A percentile compares a stretch with the other conserved stretches of the same genome.
Conservation (phyloP, 1,140 invertebrate genomes). For the Zaprionus tsacasi region DNA sequence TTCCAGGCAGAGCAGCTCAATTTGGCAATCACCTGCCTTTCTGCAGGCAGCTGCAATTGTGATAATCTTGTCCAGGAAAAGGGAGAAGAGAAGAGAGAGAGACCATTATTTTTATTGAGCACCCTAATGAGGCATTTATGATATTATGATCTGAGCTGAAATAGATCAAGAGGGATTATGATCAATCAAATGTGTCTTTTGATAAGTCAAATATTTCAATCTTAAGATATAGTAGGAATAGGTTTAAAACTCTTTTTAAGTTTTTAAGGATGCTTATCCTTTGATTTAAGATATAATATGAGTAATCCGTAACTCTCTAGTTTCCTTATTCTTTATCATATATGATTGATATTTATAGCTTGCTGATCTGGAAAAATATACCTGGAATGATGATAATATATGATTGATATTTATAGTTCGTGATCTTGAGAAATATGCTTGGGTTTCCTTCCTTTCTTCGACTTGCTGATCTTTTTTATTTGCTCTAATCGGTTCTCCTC, state of each 20-base stretch:
- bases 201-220: too few species aligned
- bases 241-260: too few species aligned
- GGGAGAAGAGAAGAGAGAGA: neutral
- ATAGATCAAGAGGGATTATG: neutral
- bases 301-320: too few species aligned
- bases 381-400: too few species aligned
- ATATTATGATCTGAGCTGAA: neutral
- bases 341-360: too few species aligned
- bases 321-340: too few species aligned
- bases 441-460: neutral
- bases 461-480: neutral
- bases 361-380: too few species aligned
- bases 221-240: too few species aligned
- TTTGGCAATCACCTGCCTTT: neutral
- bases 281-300: too few species aligned
- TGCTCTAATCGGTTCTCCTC: neutral
- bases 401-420: too few species aligned
- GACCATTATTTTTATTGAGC: neutral
- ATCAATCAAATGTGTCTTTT: neutral
- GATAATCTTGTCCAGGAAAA: neutral
- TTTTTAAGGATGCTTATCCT: neutral
- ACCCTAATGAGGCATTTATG: neutral
- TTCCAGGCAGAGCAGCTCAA: neutral
- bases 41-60: slow-evolving; percentile 4
- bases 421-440: neutral